phyloP scores from a whole-genome alignment of 2,888 invertebrate genomes.

The Ormyrus thymus region DNA sequence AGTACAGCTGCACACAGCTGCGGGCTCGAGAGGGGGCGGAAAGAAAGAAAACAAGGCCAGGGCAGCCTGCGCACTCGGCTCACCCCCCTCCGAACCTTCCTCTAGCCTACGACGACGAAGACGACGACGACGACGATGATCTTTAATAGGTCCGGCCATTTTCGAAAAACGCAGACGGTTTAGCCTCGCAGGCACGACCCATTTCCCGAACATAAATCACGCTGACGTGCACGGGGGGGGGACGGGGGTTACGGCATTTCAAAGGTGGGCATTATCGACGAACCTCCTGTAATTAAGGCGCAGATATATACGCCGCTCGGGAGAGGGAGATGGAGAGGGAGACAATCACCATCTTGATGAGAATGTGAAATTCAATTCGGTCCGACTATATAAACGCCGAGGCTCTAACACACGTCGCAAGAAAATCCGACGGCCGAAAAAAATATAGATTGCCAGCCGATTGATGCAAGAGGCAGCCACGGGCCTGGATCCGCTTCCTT shows the following conservation, averaged over 20 bases:
- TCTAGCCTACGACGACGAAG: not conserved
- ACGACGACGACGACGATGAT: slow-evolving; percentile 26
- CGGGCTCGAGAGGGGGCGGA: too few species aligned
- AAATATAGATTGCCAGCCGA: slow-evolving; percentile 9
- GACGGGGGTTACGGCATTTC: slow-evolving; percentile 65
- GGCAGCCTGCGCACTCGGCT: too few species aligned
- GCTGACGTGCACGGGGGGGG: slow-evolving; percentile 66
- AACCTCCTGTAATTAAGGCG: slow-evolving; percentile 70
- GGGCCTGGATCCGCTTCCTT: too few species aligned
- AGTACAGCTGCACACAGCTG: too few species aligned
- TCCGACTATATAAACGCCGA: not conserved
- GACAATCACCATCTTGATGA: slow-evolving; percentile 68
- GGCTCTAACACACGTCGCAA: not conserved
- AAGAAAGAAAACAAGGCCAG: too few species aligned
- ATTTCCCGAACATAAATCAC: slow-evolving; percentile 74
- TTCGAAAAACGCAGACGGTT: slow-evolving; percentile 67
- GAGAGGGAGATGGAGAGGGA: slow-evolving; percentile 58
- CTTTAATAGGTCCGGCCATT: slow-evolving; percentile 64
- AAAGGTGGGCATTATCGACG: slow-evolving; percentile 71
- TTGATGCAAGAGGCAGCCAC: not conserved
- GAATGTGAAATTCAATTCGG: slow-evolving; percentile 70
- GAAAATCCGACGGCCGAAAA: slow-evolving; percentile 12
- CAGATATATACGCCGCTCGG: not conserved
- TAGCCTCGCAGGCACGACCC: slow-evolving; percentile 70
- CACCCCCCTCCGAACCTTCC: too few species aligned